Percentiles rank a stretch among this genome's conserved stretches.
phyloP scores from a whole-genome alignment of 2,888 invertebrate species.

The Diadegma fenestrale region DNA sequence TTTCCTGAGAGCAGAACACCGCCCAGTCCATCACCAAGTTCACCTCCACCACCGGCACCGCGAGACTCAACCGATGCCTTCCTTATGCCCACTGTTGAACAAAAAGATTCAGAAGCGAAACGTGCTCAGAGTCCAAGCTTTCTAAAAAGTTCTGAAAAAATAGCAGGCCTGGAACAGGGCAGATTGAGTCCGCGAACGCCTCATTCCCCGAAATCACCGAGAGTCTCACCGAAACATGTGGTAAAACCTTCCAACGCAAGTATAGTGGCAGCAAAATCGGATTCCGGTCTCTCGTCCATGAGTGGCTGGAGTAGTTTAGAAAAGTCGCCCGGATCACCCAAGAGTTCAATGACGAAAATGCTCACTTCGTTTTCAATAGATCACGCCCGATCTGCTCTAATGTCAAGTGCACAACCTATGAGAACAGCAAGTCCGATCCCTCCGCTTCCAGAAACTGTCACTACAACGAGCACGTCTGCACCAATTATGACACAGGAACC shows the following conservation, averaged over 20 bases:
- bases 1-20: constrained; percentile 86
- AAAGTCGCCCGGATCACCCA: constrained; percentile 93
- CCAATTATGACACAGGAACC: constrained; percentile 79
- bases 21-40: constrained; percentile 87
- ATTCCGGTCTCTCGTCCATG: constrained; percentile 94
- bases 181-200: constrained; percentile 88
- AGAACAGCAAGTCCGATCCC: constrained; percentile 79
- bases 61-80: constrained; percentile 87
- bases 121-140: constrained; percentile 84
- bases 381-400: constrained; percentile 74
- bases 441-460: constrained; percentile 77
- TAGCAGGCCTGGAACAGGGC: constrained; percentile 85
- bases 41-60: constrained; percentile 93
- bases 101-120: constrained; percentile 75
- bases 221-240: constrained; percentile 89
- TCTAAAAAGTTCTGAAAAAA: constrained; percentile 83
- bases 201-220: constrained; percentile 90
- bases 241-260: constrained; percentile 87
- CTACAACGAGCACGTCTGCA: constrained; percentile 66
- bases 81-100: constrained; percentile 83
- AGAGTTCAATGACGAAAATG: constrained; percentile 86
- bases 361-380: constrained; percentile 81
- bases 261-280: constrained; percentile 92
- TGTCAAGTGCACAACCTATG: constrained; percentile 75
- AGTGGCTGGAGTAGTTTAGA: constrained; percentile 94